Evolutionary conservation across 2,113 vertebrate species (phyloP), one percentile per base, ranked within the genome.

Genomic region (Nerophis lumbriciformis): DNA sequence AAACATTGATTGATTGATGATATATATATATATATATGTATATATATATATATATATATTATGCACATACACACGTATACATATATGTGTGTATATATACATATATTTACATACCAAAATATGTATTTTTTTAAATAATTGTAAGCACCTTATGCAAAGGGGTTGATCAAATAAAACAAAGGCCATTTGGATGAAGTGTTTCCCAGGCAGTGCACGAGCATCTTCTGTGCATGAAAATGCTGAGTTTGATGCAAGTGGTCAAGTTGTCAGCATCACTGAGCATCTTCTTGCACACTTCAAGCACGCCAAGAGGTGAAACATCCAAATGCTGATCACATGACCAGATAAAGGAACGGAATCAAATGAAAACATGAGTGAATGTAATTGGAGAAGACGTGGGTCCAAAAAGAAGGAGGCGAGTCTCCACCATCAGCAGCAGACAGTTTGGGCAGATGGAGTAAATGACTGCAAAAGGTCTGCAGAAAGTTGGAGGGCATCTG

Each of bases 371-470:
- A 55, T 10, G 1, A 15, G n/a, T 57, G 55, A 19, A 21, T 44
- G 39, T 44, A 8, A 44, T 44, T 44, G 55, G 38, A 57, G 12
- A 21, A n/a, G 8, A 44, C 55, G 12, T 3, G n/a, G 12, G n/a
- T 57, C 38, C 9, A 19, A 19, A 19, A 57, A 57, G 12, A 21
- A 42, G 36, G 14, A 56, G 53, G 14, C 36, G 15, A 42, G n/a
- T 3, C 8, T 56, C 53, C 37, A 3, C 8, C 8, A 55, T 6
- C 53, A 38, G 54, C 8, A 55, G 36, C 53, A 38, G 54, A 56
- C 38, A 42, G n/a, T 56, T 56, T 56, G 54, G 38, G 42, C 55
- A 57, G 38, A 57, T 16, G 55, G 55, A 57, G 8, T 10, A 16
- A 10, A 57, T 12, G 55, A 57, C 55, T 57, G 9, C 15, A 42